A percentile compares a stretch with the other conserved stretches of the same genome.
These are phyloP conservation scores for Oreonectes daqikongensis DNA, from an alignment of 2,797 vertebrate genomes.

Conservation along the genomic window DNA sequence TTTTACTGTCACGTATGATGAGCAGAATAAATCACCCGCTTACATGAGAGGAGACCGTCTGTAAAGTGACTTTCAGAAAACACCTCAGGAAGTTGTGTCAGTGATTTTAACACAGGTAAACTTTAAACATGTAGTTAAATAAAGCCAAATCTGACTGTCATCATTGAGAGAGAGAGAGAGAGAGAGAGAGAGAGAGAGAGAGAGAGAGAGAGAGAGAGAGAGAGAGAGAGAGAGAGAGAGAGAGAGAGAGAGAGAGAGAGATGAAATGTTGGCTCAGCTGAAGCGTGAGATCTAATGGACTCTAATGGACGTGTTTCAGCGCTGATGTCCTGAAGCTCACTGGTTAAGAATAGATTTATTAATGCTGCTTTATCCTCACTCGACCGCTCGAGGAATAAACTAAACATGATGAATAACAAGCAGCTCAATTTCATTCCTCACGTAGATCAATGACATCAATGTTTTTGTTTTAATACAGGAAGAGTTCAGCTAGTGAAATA, in stretches of 20 bases:
- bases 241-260: constrained; percentile 50
- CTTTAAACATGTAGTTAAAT: too few relatives aligned
- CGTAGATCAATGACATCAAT: neutral
- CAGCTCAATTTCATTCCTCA: neutral
- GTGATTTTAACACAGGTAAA: too few relatives aligned
- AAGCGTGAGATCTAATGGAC: constrained; percentile 53
- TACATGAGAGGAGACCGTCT: too few relatives aligned
- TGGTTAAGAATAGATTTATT: constrained; percentile 37
- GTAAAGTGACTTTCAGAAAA: too few relatives aligned
- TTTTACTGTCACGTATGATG: too few relatives aligned
- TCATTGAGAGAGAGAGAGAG: too few relatives aligned
- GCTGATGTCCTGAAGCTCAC: constrained; percentile 19
- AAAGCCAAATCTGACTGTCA: too few relatives aligned
- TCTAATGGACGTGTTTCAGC: constrained; percentile 61
- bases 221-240: constrained; percentile 8
- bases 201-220: constrained; percentile 54
- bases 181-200: neutral
- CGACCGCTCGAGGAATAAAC: neutral
- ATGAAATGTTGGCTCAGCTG: constrained; percentile 58
- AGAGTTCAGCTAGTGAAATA: neutral
- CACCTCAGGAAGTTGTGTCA: too few relatives aligned
- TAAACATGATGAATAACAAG: neutral
- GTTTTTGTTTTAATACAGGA: neutral
- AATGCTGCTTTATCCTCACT: constrained; percentile 6
- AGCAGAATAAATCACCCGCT: too few relatives aligned